These are phyloP conservation scores for Labeo catla DNA, from an alignment of 2,113 vertebrate species.

Conservation along the genomic window DNA sequence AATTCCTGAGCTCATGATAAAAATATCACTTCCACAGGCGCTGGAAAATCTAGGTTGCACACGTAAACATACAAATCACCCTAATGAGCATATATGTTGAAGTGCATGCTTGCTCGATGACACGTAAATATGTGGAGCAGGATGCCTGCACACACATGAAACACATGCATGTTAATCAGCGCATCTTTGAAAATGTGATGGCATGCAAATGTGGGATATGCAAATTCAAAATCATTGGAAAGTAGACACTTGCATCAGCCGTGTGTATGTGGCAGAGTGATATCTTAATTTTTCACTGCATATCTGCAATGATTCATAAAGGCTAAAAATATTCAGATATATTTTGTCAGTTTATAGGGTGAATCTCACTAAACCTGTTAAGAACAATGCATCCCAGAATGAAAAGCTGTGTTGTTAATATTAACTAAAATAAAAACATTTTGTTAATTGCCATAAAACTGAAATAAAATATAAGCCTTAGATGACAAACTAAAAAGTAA, in stretches of 20 bases:
- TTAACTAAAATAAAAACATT: too few relatives aligned
- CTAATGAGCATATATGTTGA: not conserved
- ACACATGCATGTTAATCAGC: not conserved
- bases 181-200: not conserved
- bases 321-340: not conserved
- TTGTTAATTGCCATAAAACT: too few relatives aligned
- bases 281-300: not conserved
- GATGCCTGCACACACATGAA: not conserved
- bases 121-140: not conserved
- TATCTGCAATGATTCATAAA: not conserved
- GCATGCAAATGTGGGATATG: not conserved
- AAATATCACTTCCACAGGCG: conserved; percentile 35
- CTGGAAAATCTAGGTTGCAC: conserved; percentile 31
- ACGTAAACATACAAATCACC: conserved; percentile 32
- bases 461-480: too few relatives aligned
- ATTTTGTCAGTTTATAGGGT: not conserved
- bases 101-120: not conserved
- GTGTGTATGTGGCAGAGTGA: not conserved
- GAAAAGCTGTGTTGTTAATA: too few relatives aligned
- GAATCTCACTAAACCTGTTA: not conserved
- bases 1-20: conserved; percentile 25
- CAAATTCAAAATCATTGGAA: conserved; percentile 1
- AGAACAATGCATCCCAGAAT: too few relatives aligned
- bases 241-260: not conserved
- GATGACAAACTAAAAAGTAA: too few relatives aligned